Evolutionary conservation across 2,888 invertebrate species (phyloP).

Genomic region (Acrocyrtus sp.): DNA sequence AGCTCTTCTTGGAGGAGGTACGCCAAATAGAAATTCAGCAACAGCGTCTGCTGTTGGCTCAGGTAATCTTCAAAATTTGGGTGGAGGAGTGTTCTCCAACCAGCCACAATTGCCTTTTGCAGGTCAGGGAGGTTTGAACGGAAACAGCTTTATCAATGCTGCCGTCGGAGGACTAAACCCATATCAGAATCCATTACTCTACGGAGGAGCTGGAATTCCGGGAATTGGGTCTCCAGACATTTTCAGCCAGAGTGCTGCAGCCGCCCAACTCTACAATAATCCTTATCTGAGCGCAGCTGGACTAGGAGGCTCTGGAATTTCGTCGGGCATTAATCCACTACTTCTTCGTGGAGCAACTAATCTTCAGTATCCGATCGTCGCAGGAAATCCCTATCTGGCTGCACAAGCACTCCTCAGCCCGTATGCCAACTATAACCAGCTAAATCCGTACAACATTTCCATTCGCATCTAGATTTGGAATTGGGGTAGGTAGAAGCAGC

Average conservation of each 20-base stretch:
- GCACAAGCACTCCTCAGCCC: slow-evolving; percentile 41
- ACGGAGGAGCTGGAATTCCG: slow-evolving; percentile 26
- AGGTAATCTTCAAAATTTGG: slow-evolving; percentile 40
- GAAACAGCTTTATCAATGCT: slow-evolving; percentile 23
- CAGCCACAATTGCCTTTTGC: slow-evolving; percentile 15
- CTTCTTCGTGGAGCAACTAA: slow-evolving; percentile 42
- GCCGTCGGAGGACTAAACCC: slow-evolving; percentile 40
- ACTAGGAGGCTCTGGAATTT: slow-evolving; percentile 16
- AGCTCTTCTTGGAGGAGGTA: slow-evolving; percentile 12
- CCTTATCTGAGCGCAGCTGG: slow-evolving; percentile 29
- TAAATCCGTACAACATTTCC: slow-evolving; percentile 38
- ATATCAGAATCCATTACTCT: slow-evolving; percentile 29
- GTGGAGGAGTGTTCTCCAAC: slow-evolving; percentile 38
- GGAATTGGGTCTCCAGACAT: slow-evolving; percentile 33
- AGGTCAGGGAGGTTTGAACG: slow-evolving; percentile 25
- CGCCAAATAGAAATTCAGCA: not conserved
- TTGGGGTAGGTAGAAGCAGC: slow-evolving; percentile 40
- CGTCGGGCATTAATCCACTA: slow-evolving; percentile 38
- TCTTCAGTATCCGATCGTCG: slow-evolving; percentile 37
- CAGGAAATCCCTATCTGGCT: slow-evolving; percentile 32
- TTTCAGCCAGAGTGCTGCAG: slow-evolving; percentile 38
- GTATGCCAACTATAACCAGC: slow-evolving; percentile 39
- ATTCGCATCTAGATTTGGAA: slow-evolving; percentile 41
- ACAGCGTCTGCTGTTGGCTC: not conserved
- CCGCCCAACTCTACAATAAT: slow-evolving; percentile 47